These are phyloP conservation scores for Sebastes diploproa DNA, from an alignment of 2,797 vertebrate genomes.

Conservation along the genomic window DNA sequence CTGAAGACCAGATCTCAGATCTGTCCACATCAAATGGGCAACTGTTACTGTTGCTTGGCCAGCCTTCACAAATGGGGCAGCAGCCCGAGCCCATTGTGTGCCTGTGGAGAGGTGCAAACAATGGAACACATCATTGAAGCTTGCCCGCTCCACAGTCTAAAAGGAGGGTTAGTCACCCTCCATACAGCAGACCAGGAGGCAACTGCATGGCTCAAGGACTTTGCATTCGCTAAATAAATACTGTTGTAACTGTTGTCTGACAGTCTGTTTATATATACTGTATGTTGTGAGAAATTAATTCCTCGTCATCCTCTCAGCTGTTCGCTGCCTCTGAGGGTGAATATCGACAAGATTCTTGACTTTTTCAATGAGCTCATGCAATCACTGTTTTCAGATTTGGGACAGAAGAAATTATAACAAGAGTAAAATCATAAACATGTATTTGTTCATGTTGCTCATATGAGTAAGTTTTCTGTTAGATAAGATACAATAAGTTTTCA, in stretches of 20 bases:
- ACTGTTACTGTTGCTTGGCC: background rate
- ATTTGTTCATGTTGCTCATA: background rate
- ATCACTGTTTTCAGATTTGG: slow-evolving; percentile 4
- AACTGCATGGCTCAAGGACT: too few species aligned
- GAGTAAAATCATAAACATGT: background rate
- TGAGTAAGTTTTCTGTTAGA: background rate
- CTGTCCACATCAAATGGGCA: slow-evolving; percentile 11
- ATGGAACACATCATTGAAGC: too few species aligned
- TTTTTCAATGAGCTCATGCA: slow-evolving; percentile 11
- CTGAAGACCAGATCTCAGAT: slow-evolving; percentile 1
- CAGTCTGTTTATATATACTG: background rate
- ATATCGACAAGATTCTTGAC: slow-evolving; percentile 1
- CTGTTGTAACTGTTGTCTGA: slow-evolving; percentile 5
- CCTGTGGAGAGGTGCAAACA: too few species aligned
- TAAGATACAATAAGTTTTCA: background rate
- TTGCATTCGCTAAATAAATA: too few species aligned
- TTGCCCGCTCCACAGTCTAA: too few species aligned
- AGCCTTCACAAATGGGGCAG: too few species aligned
- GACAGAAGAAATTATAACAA: background rate
- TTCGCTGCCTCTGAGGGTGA: slow-evolving; percentile 4
- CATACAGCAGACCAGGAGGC: too few species aligned
- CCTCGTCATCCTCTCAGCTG: slow-evolving; percentile 12
- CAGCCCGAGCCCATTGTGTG: too few species aligned
- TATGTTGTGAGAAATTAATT: background rate
- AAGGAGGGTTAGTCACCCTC: too few species aligned